Conservation (phyloP, 2,797 vertebrate genomes). For the Alca torda region DNA sequence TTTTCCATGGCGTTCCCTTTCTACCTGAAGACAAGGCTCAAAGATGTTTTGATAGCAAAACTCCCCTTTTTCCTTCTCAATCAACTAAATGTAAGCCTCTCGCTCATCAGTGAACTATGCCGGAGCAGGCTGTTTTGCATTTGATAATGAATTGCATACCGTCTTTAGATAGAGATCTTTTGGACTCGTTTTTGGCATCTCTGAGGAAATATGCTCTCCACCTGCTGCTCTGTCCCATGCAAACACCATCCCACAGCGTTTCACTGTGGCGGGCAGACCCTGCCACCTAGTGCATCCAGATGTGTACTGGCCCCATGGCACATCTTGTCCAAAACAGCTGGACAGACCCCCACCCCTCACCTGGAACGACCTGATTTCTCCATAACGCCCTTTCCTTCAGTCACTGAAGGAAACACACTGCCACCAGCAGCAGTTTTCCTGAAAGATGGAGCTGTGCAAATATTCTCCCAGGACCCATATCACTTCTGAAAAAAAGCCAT, state of each 20-base stretch:
- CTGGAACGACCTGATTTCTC: not conserved
- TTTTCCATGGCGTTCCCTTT: not conserved
- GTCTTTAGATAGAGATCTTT: slow-evolving; percentile 50
- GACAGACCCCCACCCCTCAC: not conserved
- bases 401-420: not conserved
- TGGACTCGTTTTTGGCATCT: slow-evolving; percentile 20
- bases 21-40: not conserved
- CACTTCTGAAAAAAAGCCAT: not conserved
- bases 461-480: not conserved
- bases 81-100: slow-evolving; percentile 1
- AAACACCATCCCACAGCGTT: not conserved
- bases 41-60: not conserved
- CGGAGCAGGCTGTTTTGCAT: slow-evolving; percentile 39
- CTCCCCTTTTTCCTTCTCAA: not conserved
- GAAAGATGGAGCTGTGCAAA: not conserved
- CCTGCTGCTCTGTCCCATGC: slow-evolving; percentile 25
- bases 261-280: slow-evolving; percentile 1
- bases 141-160: slow-evolving; percentile 60
- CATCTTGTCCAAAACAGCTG: not conserved
- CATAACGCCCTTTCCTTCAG: not conserved
- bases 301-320: not conserved
- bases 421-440: not conserved
- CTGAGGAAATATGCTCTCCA: slow-evolving; percentile 18
- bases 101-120: slow-evolving; percentile 21
- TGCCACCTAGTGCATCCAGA: slow-evolving; percentile 67